Evolutionary conservation across 2,888 invertebrate genomes (phyloP).

Genomic region (Electrophaes corylata): DNA sequence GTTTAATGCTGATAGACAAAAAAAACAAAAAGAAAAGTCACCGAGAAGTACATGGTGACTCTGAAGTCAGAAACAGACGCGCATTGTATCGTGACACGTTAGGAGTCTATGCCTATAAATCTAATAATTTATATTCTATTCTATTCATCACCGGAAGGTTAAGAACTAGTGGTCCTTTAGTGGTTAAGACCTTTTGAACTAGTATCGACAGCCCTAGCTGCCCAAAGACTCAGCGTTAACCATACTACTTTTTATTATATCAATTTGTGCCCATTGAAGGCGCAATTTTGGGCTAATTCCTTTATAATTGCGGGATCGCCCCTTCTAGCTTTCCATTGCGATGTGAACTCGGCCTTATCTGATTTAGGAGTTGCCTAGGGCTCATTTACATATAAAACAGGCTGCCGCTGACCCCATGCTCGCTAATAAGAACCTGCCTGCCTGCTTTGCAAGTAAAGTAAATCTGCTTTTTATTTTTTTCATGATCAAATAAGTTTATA

Average conservation of each 20-base stretch:
- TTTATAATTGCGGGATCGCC: slow-evolving; percentile 81
- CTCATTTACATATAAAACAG: slow-evolving; percentile 34
- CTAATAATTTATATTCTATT: no score
- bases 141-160: no score
- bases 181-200: no score
- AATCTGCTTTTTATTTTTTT: no score
- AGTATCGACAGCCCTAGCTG: slow-evolving; percentile 45
- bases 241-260: slow-evolving; percentile 81
- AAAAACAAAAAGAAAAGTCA: not conserved
- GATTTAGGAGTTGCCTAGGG: slow-evolving; percentile 36
- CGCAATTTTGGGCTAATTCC: slow-evolving; percentile 80
- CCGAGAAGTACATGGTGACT: no score
- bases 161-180: no score
- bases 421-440: no score
- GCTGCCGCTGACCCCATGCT: not conserved
- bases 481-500: no score
- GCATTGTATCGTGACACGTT: no score
- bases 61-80: no score
- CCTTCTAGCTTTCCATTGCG: slow-evolving; percentile 58
- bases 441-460: no score
- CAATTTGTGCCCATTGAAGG: slow-evolving; percentile 82
- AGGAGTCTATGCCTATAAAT: no score
- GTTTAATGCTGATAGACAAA: not conserved
- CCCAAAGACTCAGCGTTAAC: slow-evolving; percentile 52
- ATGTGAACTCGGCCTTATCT: slow-evolving; percentile 54